Percentiles rank a stretch among this genome's conserved stretches.
Evolutionary conservation across 2,797 vertebrate genomes (phyloP).

Genomic region (Amniataba percoides): DNA sequence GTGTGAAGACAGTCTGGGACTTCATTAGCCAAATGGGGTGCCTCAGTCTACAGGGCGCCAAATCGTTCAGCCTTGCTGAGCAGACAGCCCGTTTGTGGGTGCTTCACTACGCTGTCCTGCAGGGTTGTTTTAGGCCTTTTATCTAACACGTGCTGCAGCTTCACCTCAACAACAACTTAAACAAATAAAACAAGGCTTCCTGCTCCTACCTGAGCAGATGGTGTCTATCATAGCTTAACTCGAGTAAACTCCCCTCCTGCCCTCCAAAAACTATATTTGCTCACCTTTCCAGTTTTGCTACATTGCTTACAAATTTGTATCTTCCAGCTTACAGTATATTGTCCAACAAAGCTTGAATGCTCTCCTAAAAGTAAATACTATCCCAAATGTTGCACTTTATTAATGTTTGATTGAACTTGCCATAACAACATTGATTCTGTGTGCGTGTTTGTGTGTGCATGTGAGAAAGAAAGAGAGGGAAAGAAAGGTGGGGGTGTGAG

Average conservation of each 20-base stretch:
- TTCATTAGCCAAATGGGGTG: slow-evolving; percentile 89
- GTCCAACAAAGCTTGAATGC: slow-evolving; percentile 11
- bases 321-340: neutral
- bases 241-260: slow-evolving; percentile 8
- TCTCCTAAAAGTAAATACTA: slow-evolving; percentile 13
- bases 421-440: slow-evolving; percentile 23
- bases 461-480: slow-evolving; percentile 13
- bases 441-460: neutral
- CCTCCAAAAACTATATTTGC: slow-evolving; percentile 26
- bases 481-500: neutral
- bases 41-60: slow-evolving; percentile 78
- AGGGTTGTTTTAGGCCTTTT: slow-evolving; percentile 55
- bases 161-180: slow-evolving; percentile 46
- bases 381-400: slow-evolving; percentile 41
- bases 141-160: slow-evolving; percentile 54
- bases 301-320: slow-evolving; percentile 15
- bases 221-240: slow-evolving; percentile 24
- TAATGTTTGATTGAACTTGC: slow-evolving; percentile 37
- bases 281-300: slow-evolving; percentile 32
- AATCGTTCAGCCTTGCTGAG: slow-evolving; percentile 80
- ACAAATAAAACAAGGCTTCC: slow-evolving; percentile 32
- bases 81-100: slow-evolving; percentile 79
- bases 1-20: slow-evolving; percentile 87
- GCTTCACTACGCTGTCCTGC: slow-evolving; percentile 70
- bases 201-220: slow-evolving; percentile 6